Evolutionary conservation across 2,888 invertebrate species (phyloP).

Genomic region (Bellardia bayeri): DNA sequence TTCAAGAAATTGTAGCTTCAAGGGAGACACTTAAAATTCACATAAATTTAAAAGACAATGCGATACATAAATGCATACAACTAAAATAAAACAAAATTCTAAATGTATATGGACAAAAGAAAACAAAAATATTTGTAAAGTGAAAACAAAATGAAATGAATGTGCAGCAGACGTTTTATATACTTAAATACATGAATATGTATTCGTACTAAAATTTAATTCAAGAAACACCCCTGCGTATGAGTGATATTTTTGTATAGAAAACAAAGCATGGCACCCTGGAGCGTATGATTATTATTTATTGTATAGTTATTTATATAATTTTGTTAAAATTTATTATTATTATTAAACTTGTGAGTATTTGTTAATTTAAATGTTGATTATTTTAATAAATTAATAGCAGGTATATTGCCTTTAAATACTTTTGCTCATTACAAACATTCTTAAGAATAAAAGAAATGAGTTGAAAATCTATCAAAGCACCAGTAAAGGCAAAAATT

Average conservation of each 20-base stretch:
- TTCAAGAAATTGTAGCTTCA: constrained; percentile 65
- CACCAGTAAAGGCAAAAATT: constrained; percentile 27
- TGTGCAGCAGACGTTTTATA: constrained; percentile 15
- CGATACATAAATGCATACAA: constrained; percentile 2
- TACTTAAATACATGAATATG: background rate
- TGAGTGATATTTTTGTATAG: constrained; percentile 41
- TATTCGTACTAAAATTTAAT: background rate
- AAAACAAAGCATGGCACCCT: constrained; percentile 30
- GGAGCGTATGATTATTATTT: constrained; percentile 36
- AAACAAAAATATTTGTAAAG: background rate
- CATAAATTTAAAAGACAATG: constrained; percentile 61
- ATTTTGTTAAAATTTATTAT: too few species aligned
- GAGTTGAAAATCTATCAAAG: constrained; percentile 18
- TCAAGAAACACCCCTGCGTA: background rate
- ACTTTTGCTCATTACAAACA: background rate
- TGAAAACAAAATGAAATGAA: constrained; percentile 43
- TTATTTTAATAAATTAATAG: constrained; percentile 13
- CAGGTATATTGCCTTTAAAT: background rate
- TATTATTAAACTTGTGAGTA: background rate
- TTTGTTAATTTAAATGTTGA: background rate
- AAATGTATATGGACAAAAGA: constrained; percentile 19
- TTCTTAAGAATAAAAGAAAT: background rate
- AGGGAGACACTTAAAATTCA: constrained; percentile 65
- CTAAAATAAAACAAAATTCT: constrained; percentile 11
- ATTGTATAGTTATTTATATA: too few species aligned